A percentile compares a stretch with the other conserved stretches of the same genome.
Conservation (phyloP, 2,797 vertebrate species). For the Hippocampus kuda region DNA sequence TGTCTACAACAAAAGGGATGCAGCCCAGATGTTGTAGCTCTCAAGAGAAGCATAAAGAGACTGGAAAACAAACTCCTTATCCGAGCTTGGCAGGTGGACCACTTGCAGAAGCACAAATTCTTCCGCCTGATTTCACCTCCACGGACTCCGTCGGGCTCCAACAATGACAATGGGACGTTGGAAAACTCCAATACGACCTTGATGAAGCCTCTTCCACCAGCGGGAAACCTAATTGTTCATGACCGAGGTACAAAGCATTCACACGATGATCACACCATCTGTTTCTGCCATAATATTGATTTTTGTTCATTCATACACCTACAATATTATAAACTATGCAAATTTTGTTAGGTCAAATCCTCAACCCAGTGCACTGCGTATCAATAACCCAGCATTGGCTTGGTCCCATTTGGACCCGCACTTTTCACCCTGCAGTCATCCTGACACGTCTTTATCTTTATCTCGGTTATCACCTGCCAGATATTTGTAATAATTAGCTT, state of each 20-base stretch:
- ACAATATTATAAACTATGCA: neutral
- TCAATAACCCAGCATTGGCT: too few relatives aligned
- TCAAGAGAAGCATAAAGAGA: constrained; percentile 64
- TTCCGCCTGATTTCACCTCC: constrained; percentile 39
- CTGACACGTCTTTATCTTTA: too few relatives aligned
- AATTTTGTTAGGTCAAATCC: too few relatives aligned
- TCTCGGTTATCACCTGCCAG: neutral
- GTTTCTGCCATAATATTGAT: neutral
- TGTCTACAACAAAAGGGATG: constrained; percentile 52
- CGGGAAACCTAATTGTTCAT: constrained; percentile 73
- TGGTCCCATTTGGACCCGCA: too few relatives aligned
- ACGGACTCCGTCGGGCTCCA: neutral
- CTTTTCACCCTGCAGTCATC: too few relatives aligned
- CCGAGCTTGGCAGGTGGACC: constrained; percentile 67
- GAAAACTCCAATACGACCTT: constrained; percentile 13
- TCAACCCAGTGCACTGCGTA: neutral
- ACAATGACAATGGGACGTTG: neutral
- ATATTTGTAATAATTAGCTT: neutral
- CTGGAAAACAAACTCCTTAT: constrained; percentile 71
- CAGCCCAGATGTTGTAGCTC: constrained; percentile 56
- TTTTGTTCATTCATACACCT: too few relatives aligned
- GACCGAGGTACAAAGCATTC: constrained; percentile 68
- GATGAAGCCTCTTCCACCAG: constrained; percentile 54
- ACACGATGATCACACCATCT: too few relatives aligned
- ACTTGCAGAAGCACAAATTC: constrained; percentile 68